Percentiles rank a stretch among this genome's conserved stretches.
Conservation (phyloP, 2,113 vertebrate genomes). For the Mirounga angustirostris region DNA sequence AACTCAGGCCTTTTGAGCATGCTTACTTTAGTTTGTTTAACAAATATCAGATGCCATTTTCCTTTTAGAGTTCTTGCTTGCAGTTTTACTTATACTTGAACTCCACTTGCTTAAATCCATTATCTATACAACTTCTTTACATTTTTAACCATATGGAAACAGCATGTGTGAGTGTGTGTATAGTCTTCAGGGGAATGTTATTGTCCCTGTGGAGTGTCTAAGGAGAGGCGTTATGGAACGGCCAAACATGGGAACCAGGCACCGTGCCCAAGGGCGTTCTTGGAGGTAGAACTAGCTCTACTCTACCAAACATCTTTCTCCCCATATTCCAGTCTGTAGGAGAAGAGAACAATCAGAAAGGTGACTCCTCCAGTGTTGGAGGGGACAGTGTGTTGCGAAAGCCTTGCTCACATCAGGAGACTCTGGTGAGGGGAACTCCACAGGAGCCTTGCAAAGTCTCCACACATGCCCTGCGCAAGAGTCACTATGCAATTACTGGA, state of each 20-base stretch:
- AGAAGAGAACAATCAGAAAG: neutral
- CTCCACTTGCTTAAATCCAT: neutral
- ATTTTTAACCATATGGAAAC: neutral
- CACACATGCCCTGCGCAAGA: fast-evolving
- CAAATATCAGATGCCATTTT: neutral
- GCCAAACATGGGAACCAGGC: neutral
- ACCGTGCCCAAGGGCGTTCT: neutral
- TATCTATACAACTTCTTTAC: neutral
- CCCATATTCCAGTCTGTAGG: fast-evolving
- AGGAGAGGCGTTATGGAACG: neutral
- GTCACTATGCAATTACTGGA: fast-evolving
- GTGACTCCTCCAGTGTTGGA: neutral
- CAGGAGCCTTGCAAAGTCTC: neutral
- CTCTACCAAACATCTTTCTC: no score
- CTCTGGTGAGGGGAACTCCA: fast-evolving
- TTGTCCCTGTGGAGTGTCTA: neutral
- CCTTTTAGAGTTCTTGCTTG: neutral
- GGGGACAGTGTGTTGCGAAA: neutral
- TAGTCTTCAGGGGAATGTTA: neutral
- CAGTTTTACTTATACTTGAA: neutral
- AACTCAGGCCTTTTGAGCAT: neutral
- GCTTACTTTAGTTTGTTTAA: neutral
- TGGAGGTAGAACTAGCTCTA: neutral
- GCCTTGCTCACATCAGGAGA: neutral
- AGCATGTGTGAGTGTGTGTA: neutral